These are phyloP conservation scores for Mirounga angustirostris DNA, from an alignment of 2,113 vertebrate genomes.

Conservation along the genomic window DNA sequence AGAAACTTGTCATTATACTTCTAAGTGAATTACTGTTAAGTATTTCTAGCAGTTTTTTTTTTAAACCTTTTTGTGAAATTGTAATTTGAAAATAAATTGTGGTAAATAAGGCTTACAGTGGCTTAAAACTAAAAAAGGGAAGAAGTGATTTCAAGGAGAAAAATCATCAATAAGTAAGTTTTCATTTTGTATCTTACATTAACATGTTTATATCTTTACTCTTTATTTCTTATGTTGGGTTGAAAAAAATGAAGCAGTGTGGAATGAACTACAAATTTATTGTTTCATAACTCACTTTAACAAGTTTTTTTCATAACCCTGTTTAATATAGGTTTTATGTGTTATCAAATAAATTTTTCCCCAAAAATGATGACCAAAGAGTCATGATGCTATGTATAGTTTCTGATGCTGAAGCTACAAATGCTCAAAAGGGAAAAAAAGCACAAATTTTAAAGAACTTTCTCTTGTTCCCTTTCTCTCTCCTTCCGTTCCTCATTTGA, in stretches of 20 bases:
- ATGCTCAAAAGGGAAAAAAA: not conserved
- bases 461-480: not conserved
- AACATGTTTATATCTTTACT: not conserved
- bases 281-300: not conserved
- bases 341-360: not conserved
- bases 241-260: not conserved
- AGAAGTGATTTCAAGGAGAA: not conserved
- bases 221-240: not conserved
- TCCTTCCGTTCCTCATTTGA: not conserved
- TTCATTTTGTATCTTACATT: slow-evolving; percentile 11
- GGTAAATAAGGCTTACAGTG: not conserved
- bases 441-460: not conserved
- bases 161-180: not conserved
- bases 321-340: not conserved
- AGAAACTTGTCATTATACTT: not conserved
- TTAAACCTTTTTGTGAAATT: not conserved
- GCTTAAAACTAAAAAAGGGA: not conserved
- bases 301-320: not conserved
- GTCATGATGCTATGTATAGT: not conserved
- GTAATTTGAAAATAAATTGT: slow-evolving; percentile 16
- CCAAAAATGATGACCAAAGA: not conserved
- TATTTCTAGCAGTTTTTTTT: not conserved
- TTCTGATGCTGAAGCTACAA: not conserved
- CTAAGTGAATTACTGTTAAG: not conserved
- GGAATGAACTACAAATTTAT: not conserved